These are phyloP conservation scores for Notothenia rossii DNA, from an alignment of 2,113 vertebrate species.

Conservation along the genomic window DNA sequence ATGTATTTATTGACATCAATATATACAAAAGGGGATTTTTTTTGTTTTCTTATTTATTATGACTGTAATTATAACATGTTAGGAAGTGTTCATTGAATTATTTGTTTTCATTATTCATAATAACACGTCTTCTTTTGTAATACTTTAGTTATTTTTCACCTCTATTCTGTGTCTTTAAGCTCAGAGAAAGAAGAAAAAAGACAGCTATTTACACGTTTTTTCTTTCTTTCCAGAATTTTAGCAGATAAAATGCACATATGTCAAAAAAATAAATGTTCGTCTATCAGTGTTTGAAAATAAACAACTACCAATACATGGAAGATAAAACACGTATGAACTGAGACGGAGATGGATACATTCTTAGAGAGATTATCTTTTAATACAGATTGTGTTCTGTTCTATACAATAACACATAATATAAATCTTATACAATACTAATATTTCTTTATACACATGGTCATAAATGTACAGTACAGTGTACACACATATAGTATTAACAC, in stretches of 20 bases:
- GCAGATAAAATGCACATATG: background rate
- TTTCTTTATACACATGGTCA: constrained; percentile 80
- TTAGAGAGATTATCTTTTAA: constrained; percentile 72
- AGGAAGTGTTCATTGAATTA: no score
- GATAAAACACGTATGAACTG: constrained; percentile 1
- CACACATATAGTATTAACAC: constrained; percentile 79
- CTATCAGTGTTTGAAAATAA: no score
- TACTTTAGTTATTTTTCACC: background rate
- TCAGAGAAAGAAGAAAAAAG: background rate
- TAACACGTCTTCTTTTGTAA: background rate
- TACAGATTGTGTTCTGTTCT: constrained; percentile 78
- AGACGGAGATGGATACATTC: constrained; percentile 40
- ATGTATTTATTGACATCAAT: background rate
- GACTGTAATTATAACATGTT: no score
- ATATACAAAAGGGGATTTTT: background rate
- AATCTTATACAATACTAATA: constrained; percentile 82
- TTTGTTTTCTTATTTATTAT: no score
- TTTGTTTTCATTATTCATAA: no score
- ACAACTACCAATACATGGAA: background rate
- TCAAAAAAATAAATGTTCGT: background rate
- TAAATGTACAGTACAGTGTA: constrained; percentile 79
- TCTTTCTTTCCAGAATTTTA: background rate
- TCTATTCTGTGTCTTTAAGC: no score
- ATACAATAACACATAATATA: constrained; percentile 82
- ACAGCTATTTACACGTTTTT: background rate